Evolutionary conservation across 2,797 vertebrate species (phyloP).

Genomic region (Emys orbicularis): DNA sequence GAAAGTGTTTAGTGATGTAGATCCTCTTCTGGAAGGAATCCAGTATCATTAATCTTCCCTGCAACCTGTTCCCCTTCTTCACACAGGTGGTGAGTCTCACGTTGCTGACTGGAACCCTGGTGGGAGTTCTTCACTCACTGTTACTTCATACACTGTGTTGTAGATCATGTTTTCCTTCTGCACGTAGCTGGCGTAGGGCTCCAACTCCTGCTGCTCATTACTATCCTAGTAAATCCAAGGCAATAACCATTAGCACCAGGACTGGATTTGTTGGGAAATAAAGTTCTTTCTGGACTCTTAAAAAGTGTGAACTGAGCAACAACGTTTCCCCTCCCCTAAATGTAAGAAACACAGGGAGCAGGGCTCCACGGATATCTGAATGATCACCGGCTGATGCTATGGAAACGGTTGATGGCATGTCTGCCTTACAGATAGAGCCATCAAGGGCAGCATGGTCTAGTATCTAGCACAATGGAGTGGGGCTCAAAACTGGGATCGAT

Average conservation of each 20-base stretch:
- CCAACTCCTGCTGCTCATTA: constrained; percentile 65
- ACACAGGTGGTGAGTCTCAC: neutral
- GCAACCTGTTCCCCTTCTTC: neutral
- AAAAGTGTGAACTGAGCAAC: neutral
- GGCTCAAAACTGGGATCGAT: neutral
- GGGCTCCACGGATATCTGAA: neutral
- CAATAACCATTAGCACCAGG: constrained; percentile 37
- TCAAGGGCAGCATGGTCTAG: neutral
- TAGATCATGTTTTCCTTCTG: constrained; percentile 81
- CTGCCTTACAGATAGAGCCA: neutral
- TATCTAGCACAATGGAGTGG: neutral
- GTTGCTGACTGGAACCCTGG: neutral
- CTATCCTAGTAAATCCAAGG: constrained; percentile 73
- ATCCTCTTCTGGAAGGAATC: neutral
- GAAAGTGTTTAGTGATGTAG: neutral
- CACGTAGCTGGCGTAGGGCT: constrained; percentile 82
- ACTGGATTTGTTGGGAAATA: neutral
- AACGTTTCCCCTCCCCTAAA: neutral
- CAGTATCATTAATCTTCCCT: neutral
- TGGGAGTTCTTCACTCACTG: constrained; percentile 35
- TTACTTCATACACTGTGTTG: constrained; percentile 68
- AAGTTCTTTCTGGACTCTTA: neutral
- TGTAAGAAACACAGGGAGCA: neutral
- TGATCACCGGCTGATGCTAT: neutral
- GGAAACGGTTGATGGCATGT: neutral